Conservation (phyloP, 1,140 invertebrate species). For the Ectropis grisescens region DNA sequence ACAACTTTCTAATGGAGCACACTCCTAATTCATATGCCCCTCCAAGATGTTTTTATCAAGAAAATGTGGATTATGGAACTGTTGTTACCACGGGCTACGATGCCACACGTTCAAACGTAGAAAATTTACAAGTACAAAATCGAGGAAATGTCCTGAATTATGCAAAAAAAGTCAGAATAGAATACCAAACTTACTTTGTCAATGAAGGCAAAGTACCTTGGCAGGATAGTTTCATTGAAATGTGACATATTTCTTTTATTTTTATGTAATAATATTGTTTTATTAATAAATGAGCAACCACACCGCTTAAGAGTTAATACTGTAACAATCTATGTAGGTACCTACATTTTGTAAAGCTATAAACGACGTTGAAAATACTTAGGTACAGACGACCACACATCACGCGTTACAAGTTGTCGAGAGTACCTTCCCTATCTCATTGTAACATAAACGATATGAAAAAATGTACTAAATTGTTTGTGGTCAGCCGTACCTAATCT, state of each 20-base stretch:
- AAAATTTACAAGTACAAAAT: constrained; percentile 11
- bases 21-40: constrained; percentile 15
- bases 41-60: constrained; percentile 19
- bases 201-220: too few species aligned
- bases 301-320: constrained; percentile 1
- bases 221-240: constrained; percentile 12
- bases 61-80: constrained; percentile 20
- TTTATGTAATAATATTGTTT: constrained; percentile 1
- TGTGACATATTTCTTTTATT: constrained; percentile 2
- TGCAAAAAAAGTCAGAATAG: constrained; percentile 16
- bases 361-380: not conserved
- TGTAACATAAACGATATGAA: constrained; percentile 1
- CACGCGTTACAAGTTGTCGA: constrained; percentile 1
- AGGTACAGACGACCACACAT: constrained; percentile 1
- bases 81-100: constrained; percentile 13
- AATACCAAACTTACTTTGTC: constrained; percentile 18
- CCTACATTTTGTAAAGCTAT: constrained; percentile 1
- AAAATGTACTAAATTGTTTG: constrained; percentile 1
- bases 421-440: not conserved
- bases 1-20: constrained; percentile 18
- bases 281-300: not conserved
- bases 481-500: constrained; percentile 2
- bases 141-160: constrained; percentile 11
- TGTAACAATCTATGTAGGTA: constrained; percentile 1
- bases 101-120: constrained; percentile 7